phyloP scores from a whole-genome alignment of 2,113 vertebrate species.

The Solea solea region DNA sequence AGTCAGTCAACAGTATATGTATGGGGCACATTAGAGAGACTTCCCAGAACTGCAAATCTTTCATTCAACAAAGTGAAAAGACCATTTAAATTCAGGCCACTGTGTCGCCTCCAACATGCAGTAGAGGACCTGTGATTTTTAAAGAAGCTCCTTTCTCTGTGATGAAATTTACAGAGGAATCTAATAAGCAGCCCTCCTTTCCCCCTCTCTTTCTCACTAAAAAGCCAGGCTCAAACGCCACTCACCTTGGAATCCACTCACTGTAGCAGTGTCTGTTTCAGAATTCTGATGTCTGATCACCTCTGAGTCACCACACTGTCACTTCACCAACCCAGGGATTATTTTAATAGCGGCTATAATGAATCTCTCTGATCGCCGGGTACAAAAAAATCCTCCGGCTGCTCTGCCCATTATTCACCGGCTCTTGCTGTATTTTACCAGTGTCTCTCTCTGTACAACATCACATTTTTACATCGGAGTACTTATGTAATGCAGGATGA shows the following conservation, averaged over 20 bases:
- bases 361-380: slow-evolving; percentile 45
- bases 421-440: slow-evolving; percentile 29
- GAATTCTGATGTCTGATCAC: slow-evolving; percentile 29
- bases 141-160: slow-evolving; percentile 25
- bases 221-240: slow-evolving; percentile 20
- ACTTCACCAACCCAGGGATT: slow-evolving; percentile 20
- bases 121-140: slow-evolving; percentile 22
- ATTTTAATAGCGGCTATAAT: slow-evolving; percentile 42
- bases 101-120: not conserved
- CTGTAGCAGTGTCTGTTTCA: slow-evolving; percentile 20
- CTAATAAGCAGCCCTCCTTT: slow-evolving; percentile 32
- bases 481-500: slow-evolving; percentile 58
- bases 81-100: slow-evolving; percentile 3
- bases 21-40: too few species aligned
- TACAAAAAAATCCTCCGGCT: slow-evolving; percentile 16
- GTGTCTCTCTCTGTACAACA: slow-evolving; percentile 40
- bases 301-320: slow-evolving; percentile 19
- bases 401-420: slow-evolving; percentile 1
- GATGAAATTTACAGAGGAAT: slow-evolving; percentile 37
- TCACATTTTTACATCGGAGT: slow-evolving; percentile 49
- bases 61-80: slow-evolving; percentile 14
- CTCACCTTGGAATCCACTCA: slow-evolving; percentile 33
- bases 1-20: too few species aligned
- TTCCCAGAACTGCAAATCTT: not conserved
- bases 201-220: slow-evolving; percentile 11